These are phyloP conservation scores for Pseudolaguvia tuberculata DNA, from an alignment of 2,113 vertebrate species.

Conservation along the genomic window DNA sequence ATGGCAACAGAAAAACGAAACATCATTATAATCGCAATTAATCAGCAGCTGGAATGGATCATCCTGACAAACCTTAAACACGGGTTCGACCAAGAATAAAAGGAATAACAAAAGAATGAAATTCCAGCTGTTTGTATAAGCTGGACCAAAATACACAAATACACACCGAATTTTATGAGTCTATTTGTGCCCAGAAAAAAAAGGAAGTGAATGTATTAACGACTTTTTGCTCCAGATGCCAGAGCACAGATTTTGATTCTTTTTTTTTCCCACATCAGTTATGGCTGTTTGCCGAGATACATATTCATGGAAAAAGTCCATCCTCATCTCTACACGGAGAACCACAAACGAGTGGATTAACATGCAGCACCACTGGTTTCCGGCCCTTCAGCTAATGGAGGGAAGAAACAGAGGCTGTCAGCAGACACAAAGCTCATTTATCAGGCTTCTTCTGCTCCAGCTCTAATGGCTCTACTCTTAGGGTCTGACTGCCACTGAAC, in stretches of 20 bases:
- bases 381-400: slow-evolving; percentile 19
- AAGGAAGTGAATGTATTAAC: not conserved
- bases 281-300: not conserved
- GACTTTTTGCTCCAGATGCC: not conserved
- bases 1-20: too few species aligned
- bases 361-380: slow-evolving; percentile 33
- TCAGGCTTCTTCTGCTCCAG: slow-evolving; percentile 34
- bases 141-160: too few species aligned
- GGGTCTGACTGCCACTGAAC: slow-evolving; percentile 18
- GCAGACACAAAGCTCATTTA: slow-evolving; percentile 31
- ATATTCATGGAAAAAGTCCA: slow-evolving; percentile 17
- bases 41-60: too few species aligned
- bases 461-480: slow-evolving; percentile 11
- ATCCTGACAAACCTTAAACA: too few species aligned
- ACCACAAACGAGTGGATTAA: slow-evolving; percentile 24
- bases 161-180: too few species aligned
- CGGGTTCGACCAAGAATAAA: too few species aligned
- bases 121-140: too few species aligned
- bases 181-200: too few species aligned
- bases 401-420: slow-evolving; percentile 29
- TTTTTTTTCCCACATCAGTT: not conserved
- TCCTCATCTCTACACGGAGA: not conserved
- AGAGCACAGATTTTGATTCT: not conserved
- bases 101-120: too few species aligned
- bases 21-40: too few species aligned